Conservation (phyloP, 2,113 vertebrate genomes). For the human region GRCh38 chr12:48620501-48621000, state of each 20-base stretch:
- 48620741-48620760: not conserved
- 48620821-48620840: not conserved
- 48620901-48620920: not conserved
- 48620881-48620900: not conserved
- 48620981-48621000: not conserved
- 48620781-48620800: not conserved
- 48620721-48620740: not conserved
- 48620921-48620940: not conserved
- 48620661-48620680: not conserved
- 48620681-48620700: not conserved
- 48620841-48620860: not conserved
- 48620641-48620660: not conserved
- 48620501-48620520: not conserved
- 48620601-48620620: not conserved
- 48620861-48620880: not conserved
- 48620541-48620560: not conserved
- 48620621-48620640: not conserved
- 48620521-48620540: not conserved
- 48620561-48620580: not conserved
- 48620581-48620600: not conserved
- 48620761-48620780: not conserved
- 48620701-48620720: not conserved
- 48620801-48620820: not conserved
- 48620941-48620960: not conserved
- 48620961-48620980: not conserved